Conservation (phyloP, 1,140 invertebrate species). For the Harlomillsia oculata region DNA sequence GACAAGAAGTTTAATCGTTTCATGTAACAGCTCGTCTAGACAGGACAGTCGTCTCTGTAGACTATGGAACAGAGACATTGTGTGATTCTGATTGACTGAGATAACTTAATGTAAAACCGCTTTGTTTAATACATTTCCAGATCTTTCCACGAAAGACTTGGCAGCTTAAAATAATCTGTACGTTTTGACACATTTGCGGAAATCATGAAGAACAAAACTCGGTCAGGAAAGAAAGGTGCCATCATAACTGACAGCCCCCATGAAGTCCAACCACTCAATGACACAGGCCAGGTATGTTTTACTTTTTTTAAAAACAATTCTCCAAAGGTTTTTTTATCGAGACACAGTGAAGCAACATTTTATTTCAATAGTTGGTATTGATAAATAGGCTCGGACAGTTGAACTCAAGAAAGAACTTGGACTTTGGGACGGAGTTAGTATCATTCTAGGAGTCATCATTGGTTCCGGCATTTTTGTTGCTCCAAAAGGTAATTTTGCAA, state of each 20-base stretch:
- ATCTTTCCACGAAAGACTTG: too few relatives aligned
- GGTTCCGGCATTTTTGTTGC: slow-evolving; percentile 81
- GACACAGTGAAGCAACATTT: neutral
- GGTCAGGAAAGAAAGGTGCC: neutral
- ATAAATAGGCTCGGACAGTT: neutral
- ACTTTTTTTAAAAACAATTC: neutral
- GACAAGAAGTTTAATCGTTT: too few relatives aligned
- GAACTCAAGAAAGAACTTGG: slow-evolving; percentile 68
- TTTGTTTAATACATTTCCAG: too few relatives aligned
- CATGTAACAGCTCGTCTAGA: too few relatives aligned
- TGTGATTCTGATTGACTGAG: too few relatives aligned
- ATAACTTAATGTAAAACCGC: too few relatives aligned
- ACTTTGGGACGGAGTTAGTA: slow-evolving; percentile 71
- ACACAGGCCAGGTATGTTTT: slow-evolving; percentile 7
- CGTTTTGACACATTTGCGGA: too few relatives aligned
- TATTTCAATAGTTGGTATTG: too few relatives aligned
- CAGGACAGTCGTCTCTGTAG: too few relatives aligned
- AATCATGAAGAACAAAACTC: slow-evolving; percentile 11
- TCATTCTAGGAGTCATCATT: slow-evolving; percentile 80
- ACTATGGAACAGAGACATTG: too few relatives aligned
- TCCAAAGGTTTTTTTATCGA: neutral
- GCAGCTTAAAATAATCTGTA: too few relatives aligned
- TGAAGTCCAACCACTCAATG: slow-evolving; percentile 2
- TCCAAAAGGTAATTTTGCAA: too few relatives aligned
- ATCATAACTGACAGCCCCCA: neutral